phyloP scores from a whole-genome alignment of 2,113 vertebrate genomes.

The Pseudopipra pipra region DNA sequence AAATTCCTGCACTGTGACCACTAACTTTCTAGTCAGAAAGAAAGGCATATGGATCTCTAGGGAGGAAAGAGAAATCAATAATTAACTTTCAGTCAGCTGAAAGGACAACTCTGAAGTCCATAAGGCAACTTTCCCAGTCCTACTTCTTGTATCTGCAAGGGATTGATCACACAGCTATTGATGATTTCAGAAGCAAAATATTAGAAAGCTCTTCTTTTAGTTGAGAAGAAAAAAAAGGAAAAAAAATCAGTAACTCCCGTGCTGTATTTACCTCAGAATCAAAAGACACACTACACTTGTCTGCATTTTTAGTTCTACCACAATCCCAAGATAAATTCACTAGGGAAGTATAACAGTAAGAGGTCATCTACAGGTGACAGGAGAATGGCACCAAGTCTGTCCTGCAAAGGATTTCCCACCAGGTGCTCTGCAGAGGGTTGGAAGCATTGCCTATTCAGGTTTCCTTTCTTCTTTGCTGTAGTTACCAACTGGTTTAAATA shows the following conservation, averaged over 20 bases:
- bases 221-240: rapidly evolving
- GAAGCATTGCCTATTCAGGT: background rate
- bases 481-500: background rate
- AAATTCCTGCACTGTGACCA: conserved; percentile 2
- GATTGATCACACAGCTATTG: background rate
- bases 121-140: background rate
- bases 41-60: background rate
- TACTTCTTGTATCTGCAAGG: background rate
- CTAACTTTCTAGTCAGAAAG: conserved; percentile 23
- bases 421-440: background rate
- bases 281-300: background rate
- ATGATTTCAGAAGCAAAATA: background rate
- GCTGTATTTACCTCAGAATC: background rate
- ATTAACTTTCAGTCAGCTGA: conserved; percentile 21
- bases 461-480: background rate
- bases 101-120: conserved; percentile 29
- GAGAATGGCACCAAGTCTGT: background rate
- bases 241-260: background rate
- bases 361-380: background rate
- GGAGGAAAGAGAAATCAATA: conserved; percentile 30
- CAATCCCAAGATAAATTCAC: background rate
- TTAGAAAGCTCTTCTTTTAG: background rate
- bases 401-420: background rate
- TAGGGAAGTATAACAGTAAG: background rate
- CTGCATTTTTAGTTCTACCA: background rate